Conservation (phyloP, 2,888 invertebrate species). For the Dilophus febrilis region DNA sequence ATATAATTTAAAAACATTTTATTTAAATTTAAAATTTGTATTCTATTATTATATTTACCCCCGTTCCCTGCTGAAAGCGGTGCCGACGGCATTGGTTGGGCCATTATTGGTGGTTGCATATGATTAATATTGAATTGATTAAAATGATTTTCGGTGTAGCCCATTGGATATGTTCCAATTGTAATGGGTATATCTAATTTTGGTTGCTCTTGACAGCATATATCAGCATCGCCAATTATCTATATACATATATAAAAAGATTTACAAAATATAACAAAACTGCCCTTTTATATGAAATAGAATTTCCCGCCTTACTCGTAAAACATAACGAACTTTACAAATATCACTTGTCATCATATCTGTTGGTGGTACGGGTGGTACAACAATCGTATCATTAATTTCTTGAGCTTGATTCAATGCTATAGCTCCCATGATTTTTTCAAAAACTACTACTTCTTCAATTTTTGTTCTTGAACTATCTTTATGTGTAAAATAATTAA, state of each 20-base stretch:
- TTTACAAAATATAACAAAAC: no score
- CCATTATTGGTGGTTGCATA: neutral
- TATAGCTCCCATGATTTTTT: no score
- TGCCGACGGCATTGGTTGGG: neutral
- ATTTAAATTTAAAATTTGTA: neutral
- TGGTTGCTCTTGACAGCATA: conserved; percentile 21
- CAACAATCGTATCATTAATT: neutral
- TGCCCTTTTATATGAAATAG: neutral
- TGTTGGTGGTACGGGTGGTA: neutral
- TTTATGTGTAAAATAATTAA: no score
- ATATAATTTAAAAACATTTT: neutral
- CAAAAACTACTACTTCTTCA: no score
- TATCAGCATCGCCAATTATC: conserved; percentile 9
- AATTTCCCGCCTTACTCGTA: conserved; percentile 2
- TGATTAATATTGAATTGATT: neutral
- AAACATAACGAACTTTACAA: neutral
- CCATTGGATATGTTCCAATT: conserved; percentile 19
- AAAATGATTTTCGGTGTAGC: neutral
- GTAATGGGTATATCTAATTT: conserved; percentile 19
- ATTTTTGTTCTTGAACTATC: no score
- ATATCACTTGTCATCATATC: neutral
- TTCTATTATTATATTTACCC: neutral
- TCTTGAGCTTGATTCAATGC: no score
- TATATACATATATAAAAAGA: no score
- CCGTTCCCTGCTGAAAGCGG: neutral